Percentiles rank a stretch among this genome's conserved stretches.
Evolutionary conservation across 2,888 invertebrate species (phyloP).

Genomic region (Ectemnius lituratus): DNA sequence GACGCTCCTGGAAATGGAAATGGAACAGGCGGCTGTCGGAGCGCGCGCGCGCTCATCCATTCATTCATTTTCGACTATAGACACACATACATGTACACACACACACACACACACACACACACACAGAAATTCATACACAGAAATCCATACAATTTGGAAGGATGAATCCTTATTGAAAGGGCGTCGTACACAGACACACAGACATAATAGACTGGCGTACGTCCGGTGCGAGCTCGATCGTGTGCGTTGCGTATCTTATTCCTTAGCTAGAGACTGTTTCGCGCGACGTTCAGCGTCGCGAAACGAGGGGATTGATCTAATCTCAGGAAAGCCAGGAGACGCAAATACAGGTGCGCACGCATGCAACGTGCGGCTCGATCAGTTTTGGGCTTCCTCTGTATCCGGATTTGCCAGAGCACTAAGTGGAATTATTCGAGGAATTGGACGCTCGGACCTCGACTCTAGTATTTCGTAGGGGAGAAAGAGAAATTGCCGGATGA

Average conservation of each 20-base stretch:
- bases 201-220: no score
- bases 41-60: slow-evolving; percentile 2
- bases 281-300: slow-evolving; percentile 36
- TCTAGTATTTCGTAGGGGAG: slow-evolving; percentile 28
- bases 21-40: not conserved
- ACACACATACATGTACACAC: not conserved
- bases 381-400: slow-evolving; percentile 33
- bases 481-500: slow-evolving; percentile 8
- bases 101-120: no score
- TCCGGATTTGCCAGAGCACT: slow-evolving; percentile 56
- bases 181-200: no score
- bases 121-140: no score
- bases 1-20: not conserved
- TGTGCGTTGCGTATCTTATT: slow-evolving; percentile 1
- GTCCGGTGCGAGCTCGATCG: slow-evolving; percentile 11
- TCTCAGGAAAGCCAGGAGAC: slow-evolving; percentile 55
- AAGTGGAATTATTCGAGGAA: slow-evolving; percentile 70
- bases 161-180: no score
- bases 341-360: slow-evolving; percentile 11
- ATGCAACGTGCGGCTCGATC: slow-evolving; percentile 8
- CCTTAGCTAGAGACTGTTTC: slow-evolving; percentile 21
- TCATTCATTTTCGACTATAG: slow-evolving; percentile 26
- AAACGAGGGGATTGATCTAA: slow-evolving; percentile 60
- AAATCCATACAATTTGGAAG: no score
- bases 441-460: slow-evolving; percentile 58